Base-by-base conservation (phyloP, 2,888 invertebrate genomes). In the Keiferia lycopersicella region DNA sequence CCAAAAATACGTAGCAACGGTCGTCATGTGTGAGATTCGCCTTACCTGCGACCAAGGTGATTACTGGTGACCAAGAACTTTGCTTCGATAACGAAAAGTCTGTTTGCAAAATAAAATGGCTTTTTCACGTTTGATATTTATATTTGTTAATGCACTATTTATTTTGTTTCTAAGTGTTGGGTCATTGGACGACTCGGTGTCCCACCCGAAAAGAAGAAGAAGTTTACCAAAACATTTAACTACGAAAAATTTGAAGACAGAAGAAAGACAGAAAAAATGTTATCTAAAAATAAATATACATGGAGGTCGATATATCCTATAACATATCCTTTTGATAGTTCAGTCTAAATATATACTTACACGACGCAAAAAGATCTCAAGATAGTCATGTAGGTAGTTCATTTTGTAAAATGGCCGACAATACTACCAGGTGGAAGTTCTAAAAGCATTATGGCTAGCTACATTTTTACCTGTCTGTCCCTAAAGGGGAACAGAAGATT, bases 51-150 rank as follows among this genome's bases (percentile, higher is more conserved):
- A 30, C 30, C 30, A 30, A 30, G 30, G 6, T 6, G 6, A 30
- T 30, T 30, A 4, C 6, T n/a, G 70, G 76, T 81, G 77, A 79
- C 81, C 81, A 75, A 64, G n/a, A 64, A 57, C n/a, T 8, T 50
- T 50, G 41, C 41, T 45, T 45, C 45, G 45, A 6, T 45, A 16
- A 16, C 16, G n/a, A 45, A 41, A 7, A 45, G 45, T 16, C 11
- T 45, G 3, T 45, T 45, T n/a, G 45, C 7, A 16, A 45, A 45
- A 45, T 45, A 45, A 1, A 45, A 7, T 16, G 14, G 14, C 41
- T 14, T 41, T n/a, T n/a, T 41, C n/a, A 8, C 4, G 6, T 12
- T 41, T 14, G 3, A 3, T 41, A 14, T 6, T 8, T 39, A 18
- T 50, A 7, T 48, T 48, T 48, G n/a, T 50, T 18, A 18, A 18